Evolutionary conservation across 2,113 vertebrate genomes (phyloP), one percentile per base, ranked within the genome.

Genomic region (Clinocottus analis): DNA sequence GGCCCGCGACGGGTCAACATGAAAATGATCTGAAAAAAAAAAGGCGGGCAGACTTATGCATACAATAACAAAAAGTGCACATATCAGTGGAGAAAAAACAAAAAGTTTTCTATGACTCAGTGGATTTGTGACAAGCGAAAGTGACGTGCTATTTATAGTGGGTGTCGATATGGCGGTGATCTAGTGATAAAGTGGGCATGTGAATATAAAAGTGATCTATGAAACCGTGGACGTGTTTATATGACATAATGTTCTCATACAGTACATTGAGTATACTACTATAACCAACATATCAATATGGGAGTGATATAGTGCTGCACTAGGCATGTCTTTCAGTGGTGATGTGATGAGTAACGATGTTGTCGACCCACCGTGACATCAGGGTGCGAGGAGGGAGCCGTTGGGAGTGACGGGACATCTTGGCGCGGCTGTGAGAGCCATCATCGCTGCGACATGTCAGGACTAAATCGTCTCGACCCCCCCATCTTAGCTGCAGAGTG

Each of bases 1-100:
- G 97, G 97, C 0, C 97, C 98, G 0, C 95, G 98, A 81, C 96
- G 98, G 85, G 98, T 99, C 93, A 99, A 99, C 92, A 99, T 99
- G 98, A 99, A 99, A 93, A 99, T 99, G 98, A 99, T 99, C 72
- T 99, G 53, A 61, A 35, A 89, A 97, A 61, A 35, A 89, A 97
- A 64, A 56, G 7, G 1, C 3, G 62, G 7, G 7, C 64, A 14
- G 77, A 84, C 59, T 39, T 65, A 56, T 3, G 5, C 63, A 59
- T 33, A 66, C 8, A 7, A 60, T 13, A 43, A 35, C 58, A 47
- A 51, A 29, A 60, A 31, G 72, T 80, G 87, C 83, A 86, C 89
- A 90, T 88, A 85, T 91, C 89, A 87, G 55, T 53, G 29, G 29
- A 4, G 8, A n/a, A 9, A 23, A 85, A 80, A 77, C 72, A 19